These are phyloP conservation scores for Gerris lacustris DNA, from an alignment of 2,888 invertebrate species.

Conservation along the genomic window DNA sequence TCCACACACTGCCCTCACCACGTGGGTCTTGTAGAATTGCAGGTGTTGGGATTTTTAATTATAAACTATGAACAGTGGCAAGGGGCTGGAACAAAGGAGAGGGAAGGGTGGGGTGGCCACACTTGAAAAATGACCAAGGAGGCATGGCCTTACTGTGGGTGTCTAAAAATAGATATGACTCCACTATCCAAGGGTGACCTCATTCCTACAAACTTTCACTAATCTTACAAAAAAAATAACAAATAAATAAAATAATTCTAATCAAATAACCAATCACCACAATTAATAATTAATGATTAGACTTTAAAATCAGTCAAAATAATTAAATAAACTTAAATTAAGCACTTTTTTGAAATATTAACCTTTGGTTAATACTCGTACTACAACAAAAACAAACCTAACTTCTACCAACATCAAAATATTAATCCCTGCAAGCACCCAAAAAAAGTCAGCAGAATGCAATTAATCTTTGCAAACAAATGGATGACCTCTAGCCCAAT, in stretches of 20 bases:
- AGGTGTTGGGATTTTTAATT: neutral
- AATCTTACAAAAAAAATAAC: neutral
- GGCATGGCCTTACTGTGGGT: neutral
- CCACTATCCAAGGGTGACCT: neutral
- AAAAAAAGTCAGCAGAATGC: no score
- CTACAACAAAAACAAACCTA: no score
- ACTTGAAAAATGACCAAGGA: neutral
- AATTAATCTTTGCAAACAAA: no score
- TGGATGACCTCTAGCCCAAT: no score
- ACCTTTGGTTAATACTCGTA: no score
- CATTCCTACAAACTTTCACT: neutral
- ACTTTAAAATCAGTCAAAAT: neutral
- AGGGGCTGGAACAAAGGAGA: neutral
- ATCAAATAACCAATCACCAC: neutral
- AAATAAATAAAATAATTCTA: neutral
- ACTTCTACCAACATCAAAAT: no score
- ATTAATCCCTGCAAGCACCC: no score
- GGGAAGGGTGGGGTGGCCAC: neutral
- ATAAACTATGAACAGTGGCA: neutral
- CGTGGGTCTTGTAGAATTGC: neutral
- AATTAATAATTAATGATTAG: constrained; percentile 1
- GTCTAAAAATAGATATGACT: neutral
- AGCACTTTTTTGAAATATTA: no score
- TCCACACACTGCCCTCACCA: neutral
- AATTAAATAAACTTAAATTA: neutral